Evolutionary conservation across 2,888 invertebrate species (phyloP).

Genomic region (Ephialtes manifestator): DNA sequence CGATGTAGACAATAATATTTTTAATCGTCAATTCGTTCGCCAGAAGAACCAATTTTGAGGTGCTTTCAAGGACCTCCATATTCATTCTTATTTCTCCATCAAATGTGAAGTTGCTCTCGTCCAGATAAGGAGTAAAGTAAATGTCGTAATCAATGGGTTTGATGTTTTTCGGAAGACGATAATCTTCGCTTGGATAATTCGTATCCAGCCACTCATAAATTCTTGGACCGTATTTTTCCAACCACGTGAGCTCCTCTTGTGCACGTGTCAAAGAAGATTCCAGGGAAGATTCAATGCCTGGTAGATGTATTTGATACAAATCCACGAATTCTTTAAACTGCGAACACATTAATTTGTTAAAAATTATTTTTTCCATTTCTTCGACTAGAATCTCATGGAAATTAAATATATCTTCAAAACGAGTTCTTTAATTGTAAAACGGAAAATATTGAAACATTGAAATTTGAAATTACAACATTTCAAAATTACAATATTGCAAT

Average conservation of each 20-base stretch:
- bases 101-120: slow-evolving; percentile 84
- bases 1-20: slow-evolving; percentile 51
- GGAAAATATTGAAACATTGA: slow-evolving; percentile 16
- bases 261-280: slow-evolving; percentile 63
- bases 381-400: not conserved
- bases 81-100: slow-evolving; percentile 86
- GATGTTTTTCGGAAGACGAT: slow-evolving; percentile 87
- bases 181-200: slow-evolving; percentile 77
- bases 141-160: slow-evolving; percentile 80
- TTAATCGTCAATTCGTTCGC: slow-evolving; percentile 85
- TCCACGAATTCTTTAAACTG: slow-evolving; percentile 68
- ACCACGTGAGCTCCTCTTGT: slow-evolving; percentile 77
- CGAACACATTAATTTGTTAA: not conserved
- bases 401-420: slow-evolving; percentile 72
- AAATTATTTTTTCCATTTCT: not conserved
- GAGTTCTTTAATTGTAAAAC: slow-evolving; percentile 73
- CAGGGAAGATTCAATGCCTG: slow-evolving; percentile 27
- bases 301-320: slow-evolving; percentile 17
- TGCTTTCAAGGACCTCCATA: slow-evolving; percentile 79
- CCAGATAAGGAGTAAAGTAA: slow-evolving; percentile 86
- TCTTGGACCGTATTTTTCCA: slow-evolving; percentile 67
- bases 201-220: slow-evolving; percentile 77
- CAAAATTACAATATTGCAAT: no score
- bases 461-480: no score
- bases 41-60: slow-evolving; percentile 86